Evolutionary conservation across 2,888 invertebrate genomes (phyloP).

Genomic region (Lissonota sp.): DNA sequence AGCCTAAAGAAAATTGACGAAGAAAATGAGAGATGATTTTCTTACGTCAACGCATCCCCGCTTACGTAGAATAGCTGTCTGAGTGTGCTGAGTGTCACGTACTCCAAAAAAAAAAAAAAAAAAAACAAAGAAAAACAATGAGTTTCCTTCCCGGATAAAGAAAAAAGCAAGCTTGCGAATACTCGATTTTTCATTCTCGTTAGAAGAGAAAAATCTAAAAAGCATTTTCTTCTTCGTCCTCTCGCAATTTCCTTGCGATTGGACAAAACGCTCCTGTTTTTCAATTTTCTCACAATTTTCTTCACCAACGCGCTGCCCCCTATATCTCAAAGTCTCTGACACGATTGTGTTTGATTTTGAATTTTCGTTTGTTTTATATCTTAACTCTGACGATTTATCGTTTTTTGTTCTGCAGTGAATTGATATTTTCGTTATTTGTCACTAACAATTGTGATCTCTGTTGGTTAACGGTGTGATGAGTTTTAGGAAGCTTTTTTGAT

Average conservation of each 20-base stretch:
- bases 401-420: background rate
- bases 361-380: background rate
- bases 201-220: background rate
- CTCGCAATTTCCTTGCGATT: background rate
- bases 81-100: constrained; percentile 82
- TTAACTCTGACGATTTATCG: background rate
- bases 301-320: too few relatives aligned
- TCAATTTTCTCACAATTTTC: background rate
- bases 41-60: constrained; percentile 74
- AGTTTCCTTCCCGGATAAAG: background rate
- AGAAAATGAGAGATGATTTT: constrained; percentile 31
- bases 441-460: constrained; percentile 10
- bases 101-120: constrained; percentile 58
- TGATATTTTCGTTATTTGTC: background rate
- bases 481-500: background rate
- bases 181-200: background rate
- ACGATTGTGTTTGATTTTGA: background rate
- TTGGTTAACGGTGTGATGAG: constrained; percentile 8
- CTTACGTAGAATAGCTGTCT: constrained; percentile 81
- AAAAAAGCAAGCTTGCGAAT: constrained; percentile 6
- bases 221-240: background rate
- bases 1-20: background rate
- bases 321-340: background rate
- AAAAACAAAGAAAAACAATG: constrained; percentile 5
- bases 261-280: background rate